Conservation (phyloP, 2,888 invertebrate genomes). For the Lasioglossum vierecki region DNA sequence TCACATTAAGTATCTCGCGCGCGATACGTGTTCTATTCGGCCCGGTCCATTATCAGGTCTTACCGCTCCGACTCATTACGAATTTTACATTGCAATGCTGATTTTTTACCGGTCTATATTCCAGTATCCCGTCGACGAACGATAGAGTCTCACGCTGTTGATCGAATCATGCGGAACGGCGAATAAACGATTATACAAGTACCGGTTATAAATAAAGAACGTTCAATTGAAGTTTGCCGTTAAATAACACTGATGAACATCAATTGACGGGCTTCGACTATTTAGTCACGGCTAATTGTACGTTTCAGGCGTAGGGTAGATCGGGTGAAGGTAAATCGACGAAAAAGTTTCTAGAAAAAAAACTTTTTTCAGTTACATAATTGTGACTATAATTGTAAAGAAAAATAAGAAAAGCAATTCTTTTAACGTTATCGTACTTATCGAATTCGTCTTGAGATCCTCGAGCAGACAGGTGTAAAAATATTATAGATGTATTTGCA, state of each 20-base stretch:
- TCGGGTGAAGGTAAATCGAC: not conserved
- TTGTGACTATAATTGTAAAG: no score
- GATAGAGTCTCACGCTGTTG: not conserved
- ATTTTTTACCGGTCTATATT: not conserved
- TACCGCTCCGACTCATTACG: conserved; percentile 27
- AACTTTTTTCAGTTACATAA: not conserved
- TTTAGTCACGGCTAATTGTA: conserved; percentile 15
- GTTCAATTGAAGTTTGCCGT: conserved; percentile 26
- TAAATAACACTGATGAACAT: conserved; percentile 33
- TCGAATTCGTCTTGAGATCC: no score
- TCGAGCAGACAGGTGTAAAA: no score
- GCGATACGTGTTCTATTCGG: conserved; percentile 31
- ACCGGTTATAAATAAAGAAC: conserved; percentile 1
- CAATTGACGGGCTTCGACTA: conserved; percentile 23
- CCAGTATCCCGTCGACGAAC: not conserved
- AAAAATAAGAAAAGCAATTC: no score
- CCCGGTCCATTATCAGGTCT: conserved; percentile 28
- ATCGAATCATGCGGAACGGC: not conserved
- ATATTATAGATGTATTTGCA: no score
- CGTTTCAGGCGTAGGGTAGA: not conserved
- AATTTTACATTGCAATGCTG: not conserved
- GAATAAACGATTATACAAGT: not conserved
- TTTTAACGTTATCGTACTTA: no score
- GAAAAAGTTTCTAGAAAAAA: not conserved
- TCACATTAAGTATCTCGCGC: conserved; percentile 55